These are phyloP conservation scores for Tokudaia tokunoshimensis DNA, from an alignment of 2,797 vertebrate genomes.

Conservation along the genomic window DNA sequence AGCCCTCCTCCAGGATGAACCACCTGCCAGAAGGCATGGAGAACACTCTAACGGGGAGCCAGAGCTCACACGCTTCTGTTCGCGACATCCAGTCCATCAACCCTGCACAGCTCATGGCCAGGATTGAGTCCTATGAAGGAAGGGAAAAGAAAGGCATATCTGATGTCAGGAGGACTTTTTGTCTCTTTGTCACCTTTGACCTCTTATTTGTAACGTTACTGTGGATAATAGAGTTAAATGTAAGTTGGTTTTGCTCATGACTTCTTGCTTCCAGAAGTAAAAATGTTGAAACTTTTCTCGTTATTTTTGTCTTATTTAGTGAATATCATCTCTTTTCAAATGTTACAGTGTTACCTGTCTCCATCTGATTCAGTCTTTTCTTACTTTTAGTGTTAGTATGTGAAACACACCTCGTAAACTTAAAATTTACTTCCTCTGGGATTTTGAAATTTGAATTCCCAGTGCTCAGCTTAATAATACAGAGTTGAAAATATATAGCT, in stretches of 20 bases:
- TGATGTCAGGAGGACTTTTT: constrained; percentile 98
- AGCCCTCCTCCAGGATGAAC: constrained; percentile 85
- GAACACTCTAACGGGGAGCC: constrained; percentile 90
- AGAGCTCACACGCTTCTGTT: constrained; percentile 89
- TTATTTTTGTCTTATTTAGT: constrained; percentile 26
- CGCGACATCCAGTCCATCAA: constrained; percentile 88
- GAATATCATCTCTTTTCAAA: background rate
- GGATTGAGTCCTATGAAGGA: constrained; percentile 93
- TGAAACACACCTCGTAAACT: constrained; percentile 31
- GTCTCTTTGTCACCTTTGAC: constrained; percentile 99
- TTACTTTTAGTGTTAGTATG: constrained; percentile 19
- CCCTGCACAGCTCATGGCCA: constrained; percentile 88
- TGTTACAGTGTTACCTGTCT: background rate
- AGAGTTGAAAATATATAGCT: background rate
- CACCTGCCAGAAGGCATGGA: constrained; percentile 88
- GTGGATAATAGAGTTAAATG: constrained; percentile 99
- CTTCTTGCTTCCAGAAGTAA: constrained; percentile 39
- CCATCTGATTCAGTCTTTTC: background rate
- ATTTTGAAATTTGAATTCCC: constrained; percentile 48
- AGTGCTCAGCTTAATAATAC: background rate
- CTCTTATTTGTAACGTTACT: constrained; percentile 97
- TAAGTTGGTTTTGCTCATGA: constrained; percentile 88
- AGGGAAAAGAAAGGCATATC: constrained; percentile 96
- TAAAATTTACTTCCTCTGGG: background rate
- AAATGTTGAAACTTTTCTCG: background rate